Evolutionary conservation across 2,113 vertebrate species (phyloP).

Genomic region (Sula dactylatra): DNA sequence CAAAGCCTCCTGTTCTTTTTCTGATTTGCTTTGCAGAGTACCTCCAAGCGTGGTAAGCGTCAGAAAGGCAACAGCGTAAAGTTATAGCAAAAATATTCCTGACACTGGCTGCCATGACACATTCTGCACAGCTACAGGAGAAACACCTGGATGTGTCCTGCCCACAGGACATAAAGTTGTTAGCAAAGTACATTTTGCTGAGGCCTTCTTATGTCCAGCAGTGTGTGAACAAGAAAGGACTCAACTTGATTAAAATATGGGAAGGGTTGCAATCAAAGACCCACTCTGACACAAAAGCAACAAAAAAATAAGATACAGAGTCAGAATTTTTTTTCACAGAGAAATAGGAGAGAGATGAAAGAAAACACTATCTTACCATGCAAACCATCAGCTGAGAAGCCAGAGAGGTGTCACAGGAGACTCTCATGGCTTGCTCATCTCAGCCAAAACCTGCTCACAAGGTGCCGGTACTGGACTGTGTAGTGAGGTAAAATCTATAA

Average conservation of each 20-base stretch:
- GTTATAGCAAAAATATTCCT: neutral
- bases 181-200: neutral
- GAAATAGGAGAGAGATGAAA: neutral
- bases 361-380: neutral
- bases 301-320: neutral
- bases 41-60: neutral
- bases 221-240: neutral
- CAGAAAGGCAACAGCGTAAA: neutral
- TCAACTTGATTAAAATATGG: too few species aligned
- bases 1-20: neutral
- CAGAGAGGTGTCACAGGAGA: neutral
- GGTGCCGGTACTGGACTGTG: neutral
- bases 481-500: neutral
- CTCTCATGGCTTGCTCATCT: neutral
- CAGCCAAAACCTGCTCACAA: neutral
- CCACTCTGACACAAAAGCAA: neutral
- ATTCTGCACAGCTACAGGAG: neutral
- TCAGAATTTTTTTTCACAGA: neutral
- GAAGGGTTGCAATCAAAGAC: neutral
- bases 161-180: neutral
- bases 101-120: neutral
- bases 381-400: neutral
- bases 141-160: neutral
- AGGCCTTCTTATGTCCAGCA: neutral
- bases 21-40: neutral